A percentile compares a stretch with the other conserved stretches of the same genome.
phyloP scores from a whole-genome alignment of 2,113 vertebrate species.

The Dascyllus trimaculatus region DNA sequence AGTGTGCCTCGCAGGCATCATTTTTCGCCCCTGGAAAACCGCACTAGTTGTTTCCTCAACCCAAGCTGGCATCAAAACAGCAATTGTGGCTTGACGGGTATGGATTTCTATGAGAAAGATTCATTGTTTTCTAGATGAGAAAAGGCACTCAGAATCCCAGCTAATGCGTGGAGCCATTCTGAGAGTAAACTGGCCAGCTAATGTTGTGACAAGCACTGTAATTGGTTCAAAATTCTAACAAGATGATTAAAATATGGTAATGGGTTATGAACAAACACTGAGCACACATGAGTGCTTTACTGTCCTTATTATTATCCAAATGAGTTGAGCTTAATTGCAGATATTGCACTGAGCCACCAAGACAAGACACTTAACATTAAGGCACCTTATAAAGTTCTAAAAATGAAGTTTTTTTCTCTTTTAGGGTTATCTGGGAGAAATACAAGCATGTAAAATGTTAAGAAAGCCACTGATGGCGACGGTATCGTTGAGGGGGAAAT shows the following conservation, averaged over 20 bases:
- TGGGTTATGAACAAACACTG: conserved; percentile 58
- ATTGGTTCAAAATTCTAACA: conserved; percentile 66
- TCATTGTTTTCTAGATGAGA: conserved; percentile 56
- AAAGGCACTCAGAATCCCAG: conserved; percentile 63
- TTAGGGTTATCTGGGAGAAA: not conserved
- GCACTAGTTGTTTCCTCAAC: conserved; percentile 50
- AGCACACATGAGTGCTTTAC: conserved; percentile 36
- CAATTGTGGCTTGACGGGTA: conserved; percentile 56
- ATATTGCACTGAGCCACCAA: conserved; percentile 30
- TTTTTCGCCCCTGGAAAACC: conserved; percentile 31
- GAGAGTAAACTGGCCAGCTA: conserved; percentile 62
- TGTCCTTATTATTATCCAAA: conserved; percentile 43
- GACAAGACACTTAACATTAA: conserved; percentile 16
- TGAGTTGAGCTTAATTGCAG: conserved; percentile 41
- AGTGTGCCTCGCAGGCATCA: conserved; percentile 72
- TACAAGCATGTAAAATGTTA: conserved; percentile 34
- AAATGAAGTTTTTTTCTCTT: not conserved
- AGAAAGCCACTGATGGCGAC: conserved; percentile 18
- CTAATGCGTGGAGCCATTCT: conserved; percentile 63
- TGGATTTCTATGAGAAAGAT: conserved; percentile 49
- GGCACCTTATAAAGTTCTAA: not conserved
- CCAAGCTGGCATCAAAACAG: conserved; percentile 57
- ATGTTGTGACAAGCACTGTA: conserved; percentile 73
- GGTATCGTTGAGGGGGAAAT: conserved; percentile 42
- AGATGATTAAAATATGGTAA: conserved; percentile 67